phyloP scores from a whole-genome alignment of 2,888 invertebrate species.

The Linyphia triangularis region DNA sequence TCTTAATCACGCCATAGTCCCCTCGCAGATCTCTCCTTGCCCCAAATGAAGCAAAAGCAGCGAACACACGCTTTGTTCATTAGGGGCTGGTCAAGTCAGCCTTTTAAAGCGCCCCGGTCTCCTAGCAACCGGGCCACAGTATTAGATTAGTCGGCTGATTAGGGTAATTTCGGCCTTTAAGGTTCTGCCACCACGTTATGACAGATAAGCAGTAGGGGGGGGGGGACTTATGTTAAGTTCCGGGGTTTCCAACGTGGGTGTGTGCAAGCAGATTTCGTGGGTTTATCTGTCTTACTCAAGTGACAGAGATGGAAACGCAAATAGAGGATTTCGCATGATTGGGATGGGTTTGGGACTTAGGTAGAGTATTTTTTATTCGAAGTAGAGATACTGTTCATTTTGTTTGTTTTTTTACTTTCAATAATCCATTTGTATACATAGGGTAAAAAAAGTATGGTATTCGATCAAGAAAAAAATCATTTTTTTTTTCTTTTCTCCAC shows the following conservation, averaged over 20 bases:
- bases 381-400: no score
- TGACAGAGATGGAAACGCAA: not conserved
- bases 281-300: not conserved
- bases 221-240: constrained; percentile 25
- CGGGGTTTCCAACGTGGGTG: not conserved
- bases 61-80: constrained; percentile 22
- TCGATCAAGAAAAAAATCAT: no score
- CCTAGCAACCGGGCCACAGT: constrained; percentile 50
- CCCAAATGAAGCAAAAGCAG: constrained; percentile 26
- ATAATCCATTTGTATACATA: no score
- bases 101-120: constrained; percentile 26
- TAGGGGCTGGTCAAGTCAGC: constrained; percentile 22
- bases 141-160: constrained; percentile 59
- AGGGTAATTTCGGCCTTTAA: constrained; percentile 56
- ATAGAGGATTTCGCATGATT: not conserved
- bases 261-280: no score
- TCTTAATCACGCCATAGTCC: not conserved
- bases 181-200: constrained; percentile 33
- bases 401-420: no score
- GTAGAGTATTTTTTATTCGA: no score
- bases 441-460: no score
- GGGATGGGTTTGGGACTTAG: no score
- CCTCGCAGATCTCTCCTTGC: not conserved
- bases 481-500: no score
- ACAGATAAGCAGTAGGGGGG: not conserved